These are phyloP conservation scores for Chironomus striatipennis DNA, from an alignment of 1,140 invertebrate species.

Conservation along the genomic window DNA sequence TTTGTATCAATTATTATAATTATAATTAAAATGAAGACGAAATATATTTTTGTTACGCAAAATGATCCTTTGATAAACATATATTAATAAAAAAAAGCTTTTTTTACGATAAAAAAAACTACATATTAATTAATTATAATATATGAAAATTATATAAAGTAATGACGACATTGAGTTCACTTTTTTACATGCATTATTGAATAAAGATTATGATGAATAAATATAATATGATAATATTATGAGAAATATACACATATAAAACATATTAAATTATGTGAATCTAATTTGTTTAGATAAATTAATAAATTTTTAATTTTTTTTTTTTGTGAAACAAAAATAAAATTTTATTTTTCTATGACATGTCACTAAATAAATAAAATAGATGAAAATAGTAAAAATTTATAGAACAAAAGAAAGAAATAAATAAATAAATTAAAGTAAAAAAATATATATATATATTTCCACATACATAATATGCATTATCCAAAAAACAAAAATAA, in stretches of 20 bases:
- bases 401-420: background rate
- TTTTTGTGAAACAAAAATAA: background rate
- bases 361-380: slow-evolving; percentile 14
- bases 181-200: background rate
- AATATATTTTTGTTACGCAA: slow-evolving; percentile 10
- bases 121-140: background rate
- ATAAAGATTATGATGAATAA: no score
- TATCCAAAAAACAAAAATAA: no score
- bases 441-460: no score
- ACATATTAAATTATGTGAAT: slow-evolving; percentile 1
- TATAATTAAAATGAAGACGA: background rate
- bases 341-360: background rate
- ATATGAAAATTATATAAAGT: background rate
- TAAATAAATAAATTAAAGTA: background rate
- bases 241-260: background rate
- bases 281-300: slow-evolving; percentile 15
- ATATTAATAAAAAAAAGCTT: background rate
- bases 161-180: slow-evolving; percentile 1
- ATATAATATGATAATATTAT: no score
- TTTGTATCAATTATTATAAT: slow-evolving; percentile 9
- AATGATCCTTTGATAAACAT: slow-evolving; percentile 2
- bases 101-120: slow-evolving; percentile 4
- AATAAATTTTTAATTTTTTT: background rate
- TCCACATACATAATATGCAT: no score
- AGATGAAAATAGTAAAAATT: slow-evolving; percentile 7